A percentile compares a stretch with the other conserved stretches of the same genome.
phyloP scores from a whole-genome alignment of 2,888 invertebrate species.

The Scrobipalpa costella region DNA sequence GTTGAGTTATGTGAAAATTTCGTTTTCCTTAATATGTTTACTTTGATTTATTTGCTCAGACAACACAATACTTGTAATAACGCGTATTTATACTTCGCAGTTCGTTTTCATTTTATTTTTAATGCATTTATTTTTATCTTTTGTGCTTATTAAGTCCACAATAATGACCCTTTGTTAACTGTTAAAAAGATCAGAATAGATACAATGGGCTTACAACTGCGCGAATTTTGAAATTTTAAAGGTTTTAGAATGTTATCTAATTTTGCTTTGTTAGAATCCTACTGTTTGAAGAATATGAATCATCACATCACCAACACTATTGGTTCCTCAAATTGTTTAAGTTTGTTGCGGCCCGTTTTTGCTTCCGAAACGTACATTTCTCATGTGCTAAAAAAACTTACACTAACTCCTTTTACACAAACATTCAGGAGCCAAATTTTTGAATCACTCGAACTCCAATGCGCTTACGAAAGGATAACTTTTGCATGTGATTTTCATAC shows the following conservation, averaged over 20 bases:
- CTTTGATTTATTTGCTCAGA: neutral
- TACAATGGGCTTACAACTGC: constrained; percentile 30
- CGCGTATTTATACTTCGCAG: constrained; percentile 12
- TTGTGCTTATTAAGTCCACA: constrained; percentile 28
- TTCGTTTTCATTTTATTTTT: constrained; percentile 21
- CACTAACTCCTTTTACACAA: neutral
- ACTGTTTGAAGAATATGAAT: constrained; percentile 8
- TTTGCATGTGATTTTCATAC: too few species aligned
- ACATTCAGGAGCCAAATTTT: too few species aligned
- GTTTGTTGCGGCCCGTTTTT: neutral
- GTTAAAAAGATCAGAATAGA: constrained; percentile 27
- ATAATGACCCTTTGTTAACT: constrained; percentile 31
- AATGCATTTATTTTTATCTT: constrained; percentile 14
- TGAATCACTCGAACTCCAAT: too few species aligned
- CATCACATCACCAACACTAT: neutral
- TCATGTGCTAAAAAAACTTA: neutral
- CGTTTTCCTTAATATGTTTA: neutral
- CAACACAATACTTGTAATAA: neutral
- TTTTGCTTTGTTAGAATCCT: constrained; percentile 17
- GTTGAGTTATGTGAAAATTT: too few species aligned
- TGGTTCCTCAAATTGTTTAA: too few species aligned
- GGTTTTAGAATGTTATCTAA: constrained; percentile 28
- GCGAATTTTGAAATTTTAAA: constrained; percentile 30
- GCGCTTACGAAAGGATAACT: too few species aligned
- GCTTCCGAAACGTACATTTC: neutral